phyloP scores from a whole-genome alignment of 1,140 invertebrate species.

The Drosophila nebulosa region DNA sequence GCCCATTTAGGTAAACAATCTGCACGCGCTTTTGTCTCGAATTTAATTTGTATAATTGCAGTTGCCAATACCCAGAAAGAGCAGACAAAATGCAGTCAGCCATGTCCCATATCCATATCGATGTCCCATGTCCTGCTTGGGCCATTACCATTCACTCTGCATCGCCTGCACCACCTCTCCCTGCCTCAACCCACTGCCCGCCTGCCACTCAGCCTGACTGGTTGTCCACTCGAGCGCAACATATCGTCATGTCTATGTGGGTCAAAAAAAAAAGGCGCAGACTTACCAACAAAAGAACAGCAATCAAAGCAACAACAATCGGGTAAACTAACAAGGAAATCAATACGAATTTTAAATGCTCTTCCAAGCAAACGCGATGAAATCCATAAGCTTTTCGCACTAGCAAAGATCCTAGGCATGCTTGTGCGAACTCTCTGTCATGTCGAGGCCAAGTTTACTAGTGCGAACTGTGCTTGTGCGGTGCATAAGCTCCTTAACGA shows the following conservation, averaged over 20 bases:
- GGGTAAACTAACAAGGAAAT: background rate
- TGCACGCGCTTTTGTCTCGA: conserved; percentile 15
- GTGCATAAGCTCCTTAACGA: no score
- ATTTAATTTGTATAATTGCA: conserved; percentile 22
- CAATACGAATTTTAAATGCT: background rate
- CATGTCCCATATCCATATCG: conserved; percentile 5
- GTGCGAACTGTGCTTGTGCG: no score
- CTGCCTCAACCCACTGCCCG: background rate
- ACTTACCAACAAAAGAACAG: background rate
- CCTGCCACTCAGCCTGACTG: background rate
- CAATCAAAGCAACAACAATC: background rate
- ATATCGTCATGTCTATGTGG: conserved; percentile 12
- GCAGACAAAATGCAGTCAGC: background rate
- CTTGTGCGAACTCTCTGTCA: no score
- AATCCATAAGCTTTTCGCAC: no score
- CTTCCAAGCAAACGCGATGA: background rate
- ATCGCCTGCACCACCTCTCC: background rate
- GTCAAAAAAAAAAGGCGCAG: conserved; percentile 5
- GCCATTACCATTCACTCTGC: no score
- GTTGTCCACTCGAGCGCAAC: background rate
- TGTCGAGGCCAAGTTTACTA: no score
- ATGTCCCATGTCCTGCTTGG: background rate
- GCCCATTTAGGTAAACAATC: background rate
- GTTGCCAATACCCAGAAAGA: background rate
- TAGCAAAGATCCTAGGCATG: no score